A percentile compares a stretch with the other conserved stretches of the same genome.
These are phyloP conservation scores for Chionodraco myersi DNA, from an alignment of 2,113 vertebrate species.

Conservation along the genomic window DNA sequence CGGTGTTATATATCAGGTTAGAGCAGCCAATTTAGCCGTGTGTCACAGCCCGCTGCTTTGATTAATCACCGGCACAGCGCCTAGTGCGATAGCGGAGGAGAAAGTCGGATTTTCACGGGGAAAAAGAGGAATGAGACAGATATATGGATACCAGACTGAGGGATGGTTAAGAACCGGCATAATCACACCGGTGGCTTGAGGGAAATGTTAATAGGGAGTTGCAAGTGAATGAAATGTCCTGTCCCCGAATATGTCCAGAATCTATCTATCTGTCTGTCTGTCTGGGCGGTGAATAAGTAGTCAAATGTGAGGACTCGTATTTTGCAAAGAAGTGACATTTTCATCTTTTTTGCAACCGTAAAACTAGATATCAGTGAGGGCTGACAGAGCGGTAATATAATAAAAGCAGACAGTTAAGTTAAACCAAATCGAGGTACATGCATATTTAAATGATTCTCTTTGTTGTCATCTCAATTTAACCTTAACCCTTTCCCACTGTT, in stretches of 20 bases:
- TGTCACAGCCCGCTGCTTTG: constrained; percentile 74
- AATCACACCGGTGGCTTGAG: constrained; percentile 74
- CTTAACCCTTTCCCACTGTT: too few species aligned
- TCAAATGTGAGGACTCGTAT: constrained; percentile 18
- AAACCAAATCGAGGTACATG: background rate
- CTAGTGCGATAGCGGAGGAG: constrained; percentile 60
- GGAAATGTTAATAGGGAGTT: constrained; percentile 73
- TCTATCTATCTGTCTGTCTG: constrained; percentile 15
- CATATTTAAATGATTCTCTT: too few species aligned
- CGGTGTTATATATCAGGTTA: constrained; percentile 82
- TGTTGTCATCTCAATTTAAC: background rate
- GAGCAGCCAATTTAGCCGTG: constrained; percentile 79
- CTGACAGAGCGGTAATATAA: background rate
- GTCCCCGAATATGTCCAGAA: constrained; percentile 21
- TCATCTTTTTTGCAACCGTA: background rate
- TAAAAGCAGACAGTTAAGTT: background rate
- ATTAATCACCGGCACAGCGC: constrained; percentile 78
- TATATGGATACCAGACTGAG: constrained; percentile 71
- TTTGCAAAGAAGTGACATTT: constrained; percentile 15
- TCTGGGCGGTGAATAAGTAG: constrained; percentile 40
- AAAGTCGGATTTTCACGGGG: constrained; percentile 68
- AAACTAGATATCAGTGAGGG: background rate
- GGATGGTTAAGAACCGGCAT: constrained; percentile 66
- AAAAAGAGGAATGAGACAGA: constrained; percentile 74
- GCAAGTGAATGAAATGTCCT: constrained; percentile 59